These are phyloP conservation scores for Aphelenchoides bicaudatus DNA, from an alignment of 2,888 invertebrate genomes.

Conservation along the genomic window DNA sequence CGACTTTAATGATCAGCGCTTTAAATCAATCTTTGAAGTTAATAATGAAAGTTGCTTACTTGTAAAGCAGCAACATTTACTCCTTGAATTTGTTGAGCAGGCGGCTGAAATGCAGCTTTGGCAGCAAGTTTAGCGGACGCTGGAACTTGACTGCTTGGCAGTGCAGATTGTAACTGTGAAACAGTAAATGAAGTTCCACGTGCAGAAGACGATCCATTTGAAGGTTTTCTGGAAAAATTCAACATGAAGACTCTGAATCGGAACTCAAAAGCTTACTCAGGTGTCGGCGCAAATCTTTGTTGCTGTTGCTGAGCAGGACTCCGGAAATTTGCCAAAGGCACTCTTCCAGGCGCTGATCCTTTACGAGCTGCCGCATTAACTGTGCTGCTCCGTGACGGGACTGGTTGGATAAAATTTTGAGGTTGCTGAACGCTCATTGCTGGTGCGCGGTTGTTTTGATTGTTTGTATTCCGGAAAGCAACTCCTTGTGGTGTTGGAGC, in stretches of 20 bases:
- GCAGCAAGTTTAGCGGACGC: constrained; percentile 37
- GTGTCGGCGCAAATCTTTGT: constrained; percentile 21
- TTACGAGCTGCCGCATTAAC: constrained; percentile 26
- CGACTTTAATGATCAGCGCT: constrained; percentile 9
- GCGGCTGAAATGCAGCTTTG: constrained; percentile 11
- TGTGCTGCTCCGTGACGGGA: not conserved
- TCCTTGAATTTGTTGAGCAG: constrained; percentile 14
- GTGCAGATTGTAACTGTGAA: constrained; percentile 20
- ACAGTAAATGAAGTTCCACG: constrained; percentile 31
- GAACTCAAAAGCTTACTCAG: not conserved
- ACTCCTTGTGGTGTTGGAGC: constrained; percentile 7
- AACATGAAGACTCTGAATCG: not conserved
- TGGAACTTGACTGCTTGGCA: constrained; percentile 27
- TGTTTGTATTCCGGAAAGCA: not conserved
- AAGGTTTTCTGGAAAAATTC: constrained; percentile 18
- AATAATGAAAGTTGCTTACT: constrained; percentile 5
- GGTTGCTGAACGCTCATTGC: constrained; percentile 12
- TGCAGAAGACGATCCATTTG: constrained; percentile 37
- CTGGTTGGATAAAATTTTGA: not conserved
- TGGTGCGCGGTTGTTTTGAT: not conserved
- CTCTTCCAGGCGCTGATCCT: constrained; percentile 36
- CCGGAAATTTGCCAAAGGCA: constrained; percentile 30
- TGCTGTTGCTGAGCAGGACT: constrained; percentile 19
- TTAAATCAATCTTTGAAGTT: too few species aligned
- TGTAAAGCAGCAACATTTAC: constrained; percentile 20